Evolutionary conservation across 35 echinoderm and acorn worm genomes (phyloP).

Genomic region (Anneissia japonica): DNA sequence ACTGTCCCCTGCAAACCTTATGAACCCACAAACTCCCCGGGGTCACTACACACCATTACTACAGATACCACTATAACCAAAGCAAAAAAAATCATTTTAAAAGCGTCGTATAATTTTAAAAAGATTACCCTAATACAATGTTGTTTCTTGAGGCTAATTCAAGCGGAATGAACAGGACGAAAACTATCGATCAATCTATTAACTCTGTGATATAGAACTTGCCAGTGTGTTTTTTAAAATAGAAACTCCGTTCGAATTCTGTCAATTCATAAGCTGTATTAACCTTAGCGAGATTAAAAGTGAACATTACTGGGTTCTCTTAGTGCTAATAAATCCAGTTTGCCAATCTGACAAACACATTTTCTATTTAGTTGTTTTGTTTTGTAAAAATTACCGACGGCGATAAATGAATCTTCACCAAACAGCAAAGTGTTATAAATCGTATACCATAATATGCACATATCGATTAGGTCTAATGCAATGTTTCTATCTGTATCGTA

Average conservation of each 20-base stretch:
- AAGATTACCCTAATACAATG: neutral
- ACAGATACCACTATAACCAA: neutral
- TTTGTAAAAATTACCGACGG: neutral
- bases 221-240: neutral
- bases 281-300: neutral
- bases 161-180: neutral
- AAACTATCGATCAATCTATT: conserved; percentile 2
- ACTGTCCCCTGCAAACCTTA: neutral
- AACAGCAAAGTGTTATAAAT: neutral
- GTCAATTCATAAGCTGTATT: neutral
- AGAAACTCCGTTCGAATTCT: neutral
- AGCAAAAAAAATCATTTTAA: no score
- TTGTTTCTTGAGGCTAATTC: neutral
- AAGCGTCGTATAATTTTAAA: neutral
- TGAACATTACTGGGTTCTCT: neutral
- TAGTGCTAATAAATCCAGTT: neutral
- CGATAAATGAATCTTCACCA: conserved; percentile 1
- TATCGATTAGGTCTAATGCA: no score
- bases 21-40: neutral
- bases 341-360: neutral
- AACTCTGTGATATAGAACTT: neutral
- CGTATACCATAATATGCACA: no score
- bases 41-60: neutral
- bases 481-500: no score
- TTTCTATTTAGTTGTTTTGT: neutral